phyloP scores from a whole-genome alignment of 2,113 vertebrate genomes.

The Corydoras maculifer region DNA sequence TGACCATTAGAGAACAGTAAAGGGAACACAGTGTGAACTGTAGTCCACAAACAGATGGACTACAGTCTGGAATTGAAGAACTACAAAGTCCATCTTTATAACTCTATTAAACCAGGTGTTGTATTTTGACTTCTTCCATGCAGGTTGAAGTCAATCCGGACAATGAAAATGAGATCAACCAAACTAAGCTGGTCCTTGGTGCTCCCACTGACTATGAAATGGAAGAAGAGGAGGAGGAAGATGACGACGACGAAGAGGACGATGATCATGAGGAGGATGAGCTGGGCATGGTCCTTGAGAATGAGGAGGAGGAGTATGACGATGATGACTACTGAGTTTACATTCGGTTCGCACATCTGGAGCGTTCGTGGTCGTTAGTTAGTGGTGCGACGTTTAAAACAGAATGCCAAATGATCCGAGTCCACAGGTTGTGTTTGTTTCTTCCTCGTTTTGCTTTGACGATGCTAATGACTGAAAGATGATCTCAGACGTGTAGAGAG shows the following conservation, averaged over 20 bases:
- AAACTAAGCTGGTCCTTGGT: constrained; percentile 65
- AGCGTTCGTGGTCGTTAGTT: constrained; percentile 15
- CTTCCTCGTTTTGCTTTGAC: constrained; percentile 19
- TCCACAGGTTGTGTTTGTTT: background rate
- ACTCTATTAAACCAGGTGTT: too few relatives aligned
- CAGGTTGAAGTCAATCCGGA: constrained; percentile 64
- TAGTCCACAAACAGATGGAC: too few relatives aligned
- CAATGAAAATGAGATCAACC: constrained; percentile 67
- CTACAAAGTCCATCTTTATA: too few relatives aligned
- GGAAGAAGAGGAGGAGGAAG: constrained; percentile 69
- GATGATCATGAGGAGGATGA: constrained; percentile 48
- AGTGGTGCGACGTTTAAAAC: constrained; percentile 23
- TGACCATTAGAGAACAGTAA: too few relatives aligned
- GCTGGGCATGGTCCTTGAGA: constrained; percentile 53
- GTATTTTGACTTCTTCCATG: background rate
- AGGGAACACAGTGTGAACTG: too few relatives aligned
- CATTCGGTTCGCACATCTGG: constrained; percentile 10
- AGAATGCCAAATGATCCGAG: constrained; percentile 29
- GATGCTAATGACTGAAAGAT: constrained; percentile 20
- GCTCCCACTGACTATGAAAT: constrained; percentile 60
- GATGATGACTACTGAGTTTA: constrained; percentile 57
- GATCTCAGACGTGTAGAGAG: constrained; percentile 37
- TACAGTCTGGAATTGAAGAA: background rate
- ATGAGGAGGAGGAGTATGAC: constrained; percentile 50
- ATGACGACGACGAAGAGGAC: constrained; percentile 43